These are phyloP conservation scores for Chaetogeoica ovagalla DNA, from an alignment of 2,888 invertebrate species.

Conservation along the genomic window DNA sequence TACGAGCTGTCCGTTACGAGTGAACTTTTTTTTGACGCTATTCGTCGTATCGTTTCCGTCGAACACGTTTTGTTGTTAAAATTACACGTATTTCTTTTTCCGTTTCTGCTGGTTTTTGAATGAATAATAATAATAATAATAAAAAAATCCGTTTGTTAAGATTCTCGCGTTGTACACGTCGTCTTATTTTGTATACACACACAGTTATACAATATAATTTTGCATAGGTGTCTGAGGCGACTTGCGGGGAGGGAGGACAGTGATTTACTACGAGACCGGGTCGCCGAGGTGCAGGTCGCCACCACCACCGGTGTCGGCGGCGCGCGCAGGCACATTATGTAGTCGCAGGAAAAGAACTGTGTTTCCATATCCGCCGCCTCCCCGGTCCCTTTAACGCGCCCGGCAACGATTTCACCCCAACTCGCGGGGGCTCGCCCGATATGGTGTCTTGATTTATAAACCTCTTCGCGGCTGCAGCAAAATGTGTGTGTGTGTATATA, in stretches of 20 bases:
- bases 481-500: background rate
- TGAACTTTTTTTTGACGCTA: too few species aligned
- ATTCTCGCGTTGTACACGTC: too few species aligned
- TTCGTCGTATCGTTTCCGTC: too few species aligned
- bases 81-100: background rate
- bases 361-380: background rate
- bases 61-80: background rate
- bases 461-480: slow-evolving; percentile 32
- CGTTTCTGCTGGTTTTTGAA: background rate
- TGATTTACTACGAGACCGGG: slow-evolving; percentile 38
- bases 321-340: background rate
- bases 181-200: too few species aligned
- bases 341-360: slow-evolving; percentile 2
- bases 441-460: slow-evolving; percentile 50
- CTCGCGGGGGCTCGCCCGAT: slow-evolving; percentile 14
- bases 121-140: background rate
- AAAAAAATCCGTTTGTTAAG: too few species aligned
- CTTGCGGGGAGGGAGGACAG: background rate
- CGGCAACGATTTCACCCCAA: slow-evolving; percentile 26
- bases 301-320: background rate
- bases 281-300: slow-evolving; percentile 23
- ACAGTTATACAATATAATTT: background rate
- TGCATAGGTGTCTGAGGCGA: background rate
- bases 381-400: too few species aligned
- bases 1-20: too few species aligned